phyloP scores from a whole-genome alignment of 1,140 invertebrate genomes.

The Musca vetustissima region DNA sequence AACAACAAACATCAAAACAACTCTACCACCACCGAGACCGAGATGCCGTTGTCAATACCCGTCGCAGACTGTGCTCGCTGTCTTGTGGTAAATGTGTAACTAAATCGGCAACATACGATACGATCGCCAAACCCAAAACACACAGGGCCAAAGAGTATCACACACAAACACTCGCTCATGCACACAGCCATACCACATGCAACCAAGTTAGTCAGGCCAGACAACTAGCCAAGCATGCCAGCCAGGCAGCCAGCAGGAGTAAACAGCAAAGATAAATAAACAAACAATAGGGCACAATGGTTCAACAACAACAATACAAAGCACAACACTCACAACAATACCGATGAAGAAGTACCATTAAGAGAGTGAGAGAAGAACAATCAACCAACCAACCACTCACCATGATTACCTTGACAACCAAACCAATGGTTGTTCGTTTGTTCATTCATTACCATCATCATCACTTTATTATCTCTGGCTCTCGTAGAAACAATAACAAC shows the following conservation, averaged over 20 bases:
- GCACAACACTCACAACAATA: not conserved
- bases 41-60: too few species aligned
- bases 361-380: too few species aligned
- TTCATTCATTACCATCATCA: not conserved
- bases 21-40: too few species aligned
- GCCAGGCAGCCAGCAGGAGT: not conserved
- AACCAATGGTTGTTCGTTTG: too few species aligned
- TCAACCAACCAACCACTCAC: too few species aligned
- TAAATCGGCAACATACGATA: not conserved
- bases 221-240: too few species aligned
- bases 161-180: too few species aligned
- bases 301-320: not conserved
- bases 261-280: slow-evolving; percentile 13
- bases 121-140: not conserved
- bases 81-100: slow-evolving; percentile 1
- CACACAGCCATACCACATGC: too few species aligned
- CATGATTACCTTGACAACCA: not conserved
- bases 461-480: not conserved
- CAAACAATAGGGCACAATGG: too few species aligned
- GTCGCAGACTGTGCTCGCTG: too few species aligned
- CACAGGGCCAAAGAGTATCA: too few species aligned
- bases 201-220: not conserved
- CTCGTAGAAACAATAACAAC: not conserved
- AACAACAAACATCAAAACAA: not conserved
- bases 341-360: too few species aligned